Evolutionary conservation across 2,888 invertebrate species (phyloP).

Genomic region (Cloeon dipterum): DNA sequence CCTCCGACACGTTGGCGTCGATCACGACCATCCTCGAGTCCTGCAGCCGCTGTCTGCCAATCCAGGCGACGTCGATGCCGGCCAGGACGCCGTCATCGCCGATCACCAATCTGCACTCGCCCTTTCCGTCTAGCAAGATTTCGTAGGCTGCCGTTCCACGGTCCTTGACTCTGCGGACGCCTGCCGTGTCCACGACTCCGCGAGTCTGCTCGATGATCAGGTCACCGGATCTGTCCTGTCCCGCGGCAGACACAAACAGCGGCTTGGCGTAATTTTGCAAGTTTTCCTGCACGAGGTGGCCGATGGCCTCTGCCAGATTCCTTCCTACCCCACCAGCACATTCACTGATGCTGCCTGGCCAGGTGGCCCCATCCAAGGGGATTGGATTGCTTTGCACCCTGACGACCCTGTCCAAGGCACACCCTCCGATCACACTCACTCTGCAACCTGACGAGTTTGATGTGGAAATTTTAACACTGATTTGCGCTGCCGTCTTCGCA

Average conservation of each 20-base stretch:
- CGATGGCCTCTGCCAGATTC: slow-evolving; percentile 73
- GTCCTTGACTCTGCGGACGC: slow-evolving; percentile 15
- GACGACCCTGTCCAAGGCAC: slow-evolving; percentile 48
- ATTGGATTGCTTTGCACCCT: slow-evolving; percentile 34
- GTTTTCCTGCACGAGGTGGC: slow-evolving; percentile 34
- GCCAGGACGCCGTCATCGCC: slow-evolving; percentile 76
- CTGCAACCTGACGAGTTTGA: slow-evolving; percentile 6
- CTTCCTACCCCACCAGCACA: slow-evolving; percentile 78
- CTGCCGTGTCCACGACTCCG: slow-evolving; percentile 11
- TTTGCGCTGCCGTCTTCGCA: slow-evolving; percentile 57
- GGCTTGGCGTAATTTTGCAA: too few relatives aligned
- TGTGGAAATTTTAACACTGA: slow-evolving; percentile 35
- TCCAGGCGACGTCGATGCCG: too few relatives aligned
- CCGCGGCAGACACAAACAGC: slow-evolving; percentile 51
- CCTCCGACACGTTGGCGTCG: slow-evolving; percentile 58
- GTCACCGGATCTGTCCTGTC: slow-evolving; percentile 36
- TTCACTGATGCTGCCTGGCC: slow-evolving; percentile 35
- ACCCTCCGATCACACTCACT: slow-evolving; percentile 43
- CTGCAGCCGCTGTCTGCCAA: slow-evolving; percentile 30
- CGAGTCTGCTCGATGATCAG: slow-evolving; percentile 15
- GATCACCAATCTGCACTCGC: slow-evolving; percentile 58
- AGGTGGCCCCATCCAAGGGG: slow-evolving; percentile 61
- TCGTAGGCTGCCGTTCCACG: slow-evolving; percentile 48
- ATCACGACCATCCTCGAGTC: slow-evolving; percentile 50
- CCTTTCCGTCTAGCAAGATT: slow-evolving; percentile 42